Percentiles rank a stretch among this genome's conserved stretches.
These are phyloP conservation scores for Leptinotarsa peninsularis DNA, from an alignment of 2,888 invertebrate genomes.

Conservation along the genomic window DNA sequence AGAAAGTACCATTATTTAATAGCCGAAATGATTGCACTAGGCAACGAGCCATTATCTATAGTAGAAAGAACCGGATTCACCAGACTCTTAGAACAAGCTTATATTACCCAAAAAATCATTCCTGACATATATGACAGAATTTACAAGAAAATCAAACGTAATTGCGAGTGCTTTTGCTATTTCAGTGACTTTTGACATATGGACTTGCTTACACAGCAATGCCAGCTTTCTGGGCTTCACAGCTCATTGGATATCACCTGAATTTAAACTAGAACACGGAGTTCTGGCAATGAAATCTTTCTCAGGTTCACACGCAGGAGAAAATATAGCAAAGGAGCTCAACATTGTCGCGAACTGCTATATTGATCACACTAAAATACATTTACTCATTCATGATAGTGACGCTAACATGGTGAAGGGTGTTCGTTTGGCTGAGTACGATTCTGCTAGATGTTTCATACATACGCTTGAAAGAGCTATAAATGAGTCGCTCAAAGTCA, in stretches of 20 bases:
- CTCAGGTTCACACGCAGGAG: slow-evolving; percentile 42
- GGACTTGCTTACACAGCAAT: background rate
- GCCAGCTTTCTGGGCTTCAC: slow-evolving; percentile 7
- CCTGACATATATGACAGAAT: background rate
- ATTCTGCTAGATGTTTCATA: slow-evolving; percentile 46
- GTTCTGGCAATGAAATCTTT: slow-evolving; percentile 53
- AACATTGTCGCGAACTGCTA: slow-evolving; percentile 45
- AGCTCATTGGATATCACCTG: slow-evolving; percentile 41
- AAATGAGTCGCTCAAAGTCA: slow-evolving; percentile 36
- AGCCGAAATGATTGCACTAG: slow-evolving; percentile 59
- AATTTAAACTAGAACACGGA: slow-evolving; percentile 42
- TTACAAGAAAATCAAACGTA: background rate
- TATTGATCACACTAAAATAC: slow-evolving; percentile 45
- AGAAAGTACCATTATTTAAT: slow-evolving; percentile 56
- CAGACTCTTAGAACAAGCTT: background rate
- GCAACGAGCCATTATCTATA: slow-evolving; percentile 54
- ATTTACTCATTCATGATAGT: background rate
- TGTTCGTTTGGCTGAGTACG: slow-evolving; percentile 38
- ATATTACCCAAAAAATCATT: no score
- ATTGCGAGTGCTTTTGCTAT: background rate
- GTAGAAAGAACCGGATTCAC: slow-evolving; percentile 51
- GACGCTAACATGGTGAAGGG: slow-evolving; percentile 32
- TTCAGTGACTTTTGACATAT: slow-evolving; percentile 6
- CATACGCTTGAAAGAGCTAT: slow-evolving; percentile 46
- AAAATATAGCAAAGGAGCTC: slow-evolving; percentile 40